Percentiles rank a stretch among this genome's conserved stretches.
These are phyloP conservation scores for Siphamia tubifer DNA, from an alignment of 2,113 vertebrate genomes.

Conservation along the genomic window DNA sequence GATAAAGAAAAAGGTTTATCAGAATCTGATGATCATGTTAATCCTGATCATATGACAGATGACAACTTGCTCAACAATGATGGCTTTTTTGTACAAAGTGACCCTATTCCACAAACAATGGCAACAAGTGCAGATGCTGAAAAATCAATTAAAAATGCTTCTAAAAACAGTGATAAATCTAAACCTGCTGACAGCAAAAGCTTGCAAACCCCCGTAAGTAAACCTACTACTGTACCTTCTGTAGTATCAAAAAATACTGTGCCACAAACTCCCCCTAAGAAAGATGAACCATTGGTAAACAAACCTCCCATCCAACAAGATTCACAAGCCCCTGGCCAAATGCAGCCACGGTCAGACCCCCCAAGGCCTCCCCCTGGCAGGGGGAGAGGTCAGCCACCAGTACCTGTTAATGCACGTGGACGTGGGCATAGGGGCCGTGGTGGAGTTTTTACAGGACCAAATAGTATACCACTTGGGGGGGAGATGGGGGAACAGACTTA, in stretches of 20 bases:
- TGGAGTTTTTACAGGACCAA: constrained; percentile 49
- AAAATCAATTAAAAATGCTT: not conserved
- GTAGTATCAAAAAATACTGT: not conserved
- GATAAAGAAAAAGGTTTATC: constrained; percentile 31
- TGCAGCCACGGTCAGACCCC: constrained; percentile 74
- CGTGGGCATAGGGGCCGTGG: constrained; percentile 51
- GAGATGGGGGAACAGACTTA: constrained; percentile 50
- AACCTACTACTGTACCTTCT: constrained; percentile 13
- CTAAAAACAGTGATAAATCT: constrained; percentile 22
- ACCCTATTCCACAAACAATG: constrained; percentile 80
- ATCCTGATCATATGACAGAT: constrained; percentile 65
- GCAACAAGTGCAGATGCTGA: not conserved
- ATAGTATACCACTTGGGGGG: constrained; percentile 29
- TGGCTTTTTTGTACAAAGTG: constrained; percentile 78
- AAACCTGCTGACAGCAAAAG: constrained; percentile 26
- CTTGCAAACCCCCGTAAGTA: too few species aligned
- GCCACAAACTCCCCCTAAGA: constrained; percentile 26
- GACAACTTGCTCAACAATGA: constrained; percentile 65
- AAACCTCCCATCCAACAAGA: constrained; percentile 68
- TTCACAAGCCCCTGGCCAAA: constrained; percentile 74
- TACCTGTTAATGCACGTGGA: constrained; percentile 49
- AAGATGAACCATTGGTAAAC: constrained; percentile 26
- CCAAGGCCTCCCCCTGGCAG: constrained; percentile 55
- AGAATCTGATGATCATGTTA: not conserved
- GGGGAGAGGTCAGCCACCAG: constrained; percentile 67